These are phyloP conservation scores for Steromphala cineraria DNA, from an alignment of 2,888 invertebrate genomes.

Conservation along the genomic window DNA sequence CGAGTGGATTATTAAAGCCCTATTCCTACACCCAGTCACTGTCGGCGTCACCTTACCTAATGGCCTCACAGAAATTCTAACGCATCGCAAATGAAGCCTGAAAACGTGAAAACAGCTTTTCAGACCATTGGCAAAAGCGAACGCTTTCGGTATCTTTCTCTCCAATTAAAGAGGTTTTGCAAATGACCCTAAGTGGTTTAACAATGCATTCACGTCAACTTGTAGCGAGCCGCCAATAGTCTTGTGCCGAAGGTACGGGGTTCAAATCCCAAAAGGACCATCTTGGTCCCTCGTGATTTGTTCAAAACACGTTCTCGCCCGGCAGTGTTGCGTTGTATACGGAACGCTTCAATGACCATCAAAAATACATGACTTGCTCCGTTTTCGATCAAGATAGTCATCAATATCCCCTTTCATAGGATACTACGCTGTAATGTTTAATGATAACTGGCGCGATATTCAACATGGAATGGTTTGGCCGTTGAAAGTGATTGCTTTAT, in stretches of 20 bases:
- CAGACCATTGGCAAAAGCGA: neutral
- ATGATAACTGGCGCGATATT: neutral
- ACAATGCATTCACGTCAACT: neutral
- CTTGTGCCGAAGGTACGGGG: neutral
- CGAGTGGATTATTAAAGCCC: no score
- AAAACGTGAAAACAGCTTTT: slow-evolving; percentile 14
- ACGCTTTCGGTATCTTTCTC: slow-evolving; percentile 2
- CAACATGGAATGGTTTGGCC: no score
- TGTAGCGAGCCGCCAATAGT: neutral
- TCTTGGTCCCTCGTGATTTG: neutral
- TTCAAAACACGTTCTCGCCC: neutral
- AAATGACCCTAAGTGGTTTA: slow-evolving; percentile 8
- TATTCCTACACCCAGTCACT: no score
- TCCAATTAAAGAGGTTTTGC: neutral
- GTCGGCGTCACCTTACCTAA: neutral
- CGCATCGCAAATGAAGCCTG: neutral
- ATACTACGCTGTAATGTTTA: neutral
- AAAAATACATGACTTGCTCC: slow-evolving; percentile 15
- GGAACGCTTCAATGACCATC: neutral
- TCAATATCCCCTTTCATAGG: neutral
- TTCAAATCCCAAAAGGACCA: neutral
- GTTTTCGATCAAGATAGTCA: neutral
- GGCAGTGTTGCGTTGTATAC: neutral
- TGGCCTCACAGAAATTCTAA: neutral
- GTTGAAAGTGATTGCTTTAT: neutral